Base-by-base conservation (phyloP, 1,140 invertebrate genomes). In the Drosophila murphyi region DNA sequence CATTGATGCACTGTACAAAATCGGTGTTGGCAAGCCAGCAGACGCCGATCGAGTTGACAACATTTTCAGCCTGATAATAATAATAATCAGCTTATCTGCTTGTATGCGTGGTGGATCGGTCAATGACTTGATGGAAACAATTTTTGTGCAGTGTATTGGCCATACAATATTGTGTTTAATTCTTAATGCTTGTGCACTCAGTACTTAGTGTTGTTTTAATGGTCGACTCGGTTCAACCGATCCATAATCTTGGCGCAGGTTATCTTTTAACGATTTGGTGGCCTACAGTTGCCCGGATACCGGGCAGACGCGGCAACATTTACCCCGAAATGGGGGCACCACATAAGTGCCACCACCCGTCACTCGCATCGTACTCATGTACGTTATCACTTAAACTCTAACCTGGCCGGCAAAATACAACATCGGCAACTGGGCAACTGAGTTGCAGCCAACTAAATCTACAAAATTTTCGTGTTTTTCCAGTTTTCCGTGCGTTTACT, bases 1-100 rank as follows among this genome's bases (percentile, higher is more conserved):
- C 64, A 73, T 61, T 48, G 20, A 31, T 69, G 31, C 80, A 89
- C 85, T 75, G 68, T 43, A 48, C 60, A 35, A 80, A 89, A 62
- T 54, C 5, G 47, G 4, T 54, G 56, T 68, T 50, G 12, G 12
- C 12, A 12, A 12, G 12, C 12, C 12, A 12, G 12, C 12, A 12
- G 12, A 12, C 39, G 45, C 20, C 20, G 20, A 20, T 20, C 20
- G 31, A 6, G 29, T 3, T 5, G 29, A 31, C 29, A 20, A 45
- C 32, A 54, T 12, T 4, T 8, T 5, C 47, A 6, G 20, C 1
- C 47, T 32, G 31, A 52, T 32, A 52, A 52, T 20, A 20, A 20
- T 20, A 20, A 20, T 20, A 20, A 20, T 20, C 20, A 20, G 20
- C 20, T 12, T 57, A 35, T 50, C 41, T 37, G 10, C 54, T 41